A percentile compares a stretch with the other conserved stretches of the same genome.
Conservation (phyloP, 2,797 vertebrate genomes). For the Amazona ochrocephala region DNA sequence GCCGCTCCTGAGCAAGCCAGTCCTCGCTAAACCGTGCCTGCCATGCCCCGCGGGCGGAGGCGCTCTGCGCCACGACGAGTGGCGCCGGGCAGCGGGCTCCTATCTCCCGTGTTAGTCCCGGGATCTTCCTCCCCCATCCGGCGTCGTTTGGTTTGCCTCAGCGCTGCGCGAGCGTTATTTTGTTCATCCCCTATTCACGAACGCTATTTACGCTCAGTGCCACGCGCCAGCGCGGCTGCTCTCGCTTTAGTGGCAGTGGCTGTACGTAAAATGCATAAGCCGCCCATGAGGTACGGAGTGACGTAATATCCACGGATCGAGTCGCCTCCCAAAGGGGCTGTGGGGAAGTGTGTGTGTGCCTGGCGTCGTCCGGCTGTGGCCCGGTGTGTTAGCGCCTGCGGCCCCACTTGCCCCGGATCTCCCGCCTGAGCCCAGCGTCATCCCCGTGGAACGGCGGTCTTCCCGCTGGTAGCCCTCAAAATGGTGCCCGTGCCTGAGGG, state of each 20-base stretch:
- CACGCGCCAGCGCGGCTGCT: rapidly evolving
- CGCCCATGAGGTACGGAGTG: neutral
- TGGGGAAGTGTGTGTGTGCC: rapidly evolving
- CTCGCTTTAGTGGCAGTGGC: rapidly evolving
- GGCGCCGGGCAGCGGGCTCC: rapidly evolving
- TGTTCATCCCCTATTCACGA: conserved; percentile 5
- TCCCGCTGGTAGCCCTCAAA: neutral
- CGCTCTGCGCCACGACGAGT: rapidly evolving
- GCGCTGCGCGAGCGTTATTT: neutral
- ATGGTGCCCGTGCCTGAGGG: neutral
- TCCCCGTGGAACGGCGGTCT: neutral
- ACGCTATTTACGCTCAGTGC: neutral
- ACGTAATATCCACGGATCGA: neutral
- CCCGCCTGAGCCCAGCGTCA: neutral
- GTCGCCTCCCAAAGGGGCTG: rapidly evolving
- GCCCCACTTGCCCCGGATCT: neutral
- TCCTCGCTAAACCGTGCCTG: neutral
- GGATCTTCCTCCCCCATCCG: neutral
- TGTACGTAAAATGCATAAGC: neutral
- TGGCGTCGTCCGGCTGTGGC: neutral
- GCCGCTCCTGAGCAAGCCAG: neutral
- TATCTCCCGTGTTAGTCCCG: neutral
- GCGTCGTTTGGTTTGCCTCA: conserved; percentile 13
- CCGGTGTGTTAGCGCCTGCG: too few species aligned
- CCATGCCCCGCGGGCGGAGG: rapidly evolving